Evolutionary conservation across 2,113 vertebrate genomes (phyloP).

Genomic region (Apaloderma vittatum): DNA sequence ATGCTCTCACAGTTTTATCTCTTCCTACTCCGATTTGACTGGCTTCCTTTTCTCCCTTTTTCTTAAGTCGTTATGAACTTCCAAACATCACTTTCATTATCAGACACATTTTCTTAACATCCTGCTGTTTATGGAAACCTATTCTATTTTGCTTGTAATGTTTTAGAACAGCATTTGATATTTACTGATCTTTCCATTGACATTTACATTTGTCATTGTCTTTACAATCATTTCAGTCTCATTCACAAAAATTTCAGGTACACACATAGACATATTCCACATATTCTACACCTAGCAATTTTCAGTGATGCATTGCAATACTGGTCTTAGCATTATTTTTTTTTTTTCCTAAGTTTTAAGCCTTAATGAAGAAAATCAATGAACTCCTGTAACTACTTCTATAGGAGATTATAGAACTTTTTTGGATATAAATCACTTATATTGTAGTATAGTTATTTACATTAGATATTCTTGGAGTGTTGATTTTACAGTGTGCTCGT

Average conservation of each 20-base stretch:
- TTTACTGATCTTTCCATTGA: neutral
- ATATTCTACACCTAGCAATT: neutral
- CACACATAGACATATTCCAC: neutral
- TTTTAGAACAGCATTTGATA: neutral
- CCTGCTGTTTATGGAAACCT: neutral
- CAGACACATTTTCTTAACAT: neutral
- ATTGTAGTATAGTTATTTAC: neutral
- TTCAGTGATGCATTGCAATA: neutral
- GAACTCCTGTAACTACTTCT: neutral
- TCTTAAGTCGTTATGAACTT: neutral
- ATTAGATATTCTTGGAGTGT: neutral
- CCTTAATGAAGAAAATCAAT: neutral
- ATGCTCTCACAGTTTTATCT: neutral
- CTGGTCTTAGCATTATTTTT: neutral
- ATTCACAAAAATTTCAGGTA: neutral
- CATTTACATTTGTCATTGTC: neutral
- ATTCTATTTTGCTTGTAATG: neutral
- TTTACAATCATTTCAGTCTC: neutral
- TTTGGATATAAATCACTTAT: neutral
- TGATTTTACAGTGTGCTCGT: neutral
- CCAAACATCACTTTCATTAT: neutral
- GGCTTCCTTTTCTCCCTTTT: neutral
- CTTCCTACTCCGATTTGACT: neutral
- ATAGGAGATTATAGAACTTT: neutral
- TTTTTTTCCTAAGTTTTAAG: neutral